A percentile compares a stretch with the other conserved stretches of the same genome.
Evolutionary conservation across 2,113 vertebrate species (phyloP).

Genomic region (Sinocyclocheilus grahami): DNA sequence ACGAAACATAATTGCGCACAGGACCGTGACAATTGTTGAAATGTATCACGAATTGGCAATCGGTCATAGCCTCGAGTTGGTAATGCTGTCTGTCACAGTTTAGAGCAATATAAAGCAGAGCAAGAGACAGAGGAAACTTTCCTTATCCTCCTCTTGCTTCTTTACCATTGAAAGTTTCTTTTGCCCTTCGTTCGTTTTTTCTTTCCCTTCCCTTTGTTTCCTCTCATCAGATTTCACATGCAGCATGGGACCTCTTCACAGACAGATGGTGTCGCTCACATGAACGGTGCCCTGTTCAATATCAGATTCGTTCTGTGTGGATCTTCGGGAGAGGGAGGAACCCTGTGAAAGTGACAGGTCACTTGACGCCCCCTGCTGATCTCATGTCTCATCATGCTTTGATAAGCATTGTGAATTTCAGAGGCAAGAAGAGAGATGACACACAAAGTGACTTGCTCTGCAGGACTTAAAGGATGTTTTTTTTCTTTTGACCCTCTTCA

Average conservation of each 20-base stretch:
- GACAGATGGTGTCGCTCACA: conserved; percentile 40
- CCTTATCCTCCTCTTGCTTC: neutral
- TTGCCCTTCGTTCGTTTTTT: conserved; percentile 5
- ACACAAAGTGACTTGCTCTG: conserved; percentile 66
- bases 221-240: conserved; percentile 49
- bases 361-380: conserved; percentile 13
- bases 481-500: conserved; percentile 63
- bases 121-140: conserved; percentile 47
- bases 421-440: neutral
- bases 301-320: conserved; percentile 20
- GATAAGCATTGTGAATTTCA: neutral
- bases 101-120: conserved; percentile 67
- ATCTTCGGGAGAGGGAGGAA: conserved; percentile 5
- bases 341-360: conserved; percentile 26
- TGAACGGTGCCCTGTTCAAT: conserved; percentile 12
- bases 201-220: neutral
- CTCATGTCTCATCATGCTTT: conserved; percentile 22
- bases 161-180: neutral
- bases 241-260: conserved; percentile 13
- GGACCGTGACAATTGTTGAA: conserved; percentile 69
- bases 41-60: conserved; percentile 69
- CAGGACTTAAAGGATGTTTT: conserved; percentile 35
- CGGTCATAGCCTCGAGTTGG: conserved; percentile 66
- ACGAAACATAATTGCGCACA: conserved; percentile 66
- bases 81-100: conserved; percentile 62